Base-by-base conservation (phyloP, 1,140 invertebrate species). In the Pectinophora gossypiella region DNA sequence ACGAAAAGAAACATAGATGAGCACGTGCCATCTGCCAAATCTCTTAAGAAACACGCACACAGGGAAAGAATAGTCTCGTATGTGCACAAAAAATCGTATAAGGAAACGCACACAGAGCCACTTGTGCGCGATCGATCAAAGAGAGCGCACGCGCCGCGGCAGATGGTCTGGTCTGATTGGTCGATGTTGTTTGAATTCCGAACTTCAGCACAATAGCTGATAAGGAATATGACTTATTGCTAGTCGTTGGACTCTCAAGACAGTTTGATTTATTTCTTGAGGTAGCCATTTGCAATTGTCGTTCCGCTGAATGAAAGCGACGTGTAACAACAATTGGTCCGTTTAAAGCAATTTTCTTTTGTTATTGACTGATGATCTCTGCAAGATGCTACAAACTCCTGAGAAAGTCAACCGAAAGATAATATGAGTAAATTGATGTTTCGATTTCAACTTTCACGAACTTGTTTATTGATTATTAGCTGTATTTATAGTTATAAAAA, bases 11-110 rank as follows among this genome's bases (percentile, higher is more conserved):
- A 69, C 67, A 65, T 65, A 49, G 64, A 23, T 35, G 42, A 80
- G 82, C 82, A 85, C 82, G 82, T 82, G 82, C 82, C 82, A 82
- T 85, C 82, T 85, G 82, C 82, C 82, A 84, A 85, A 85, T 85
- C 79, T 80, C 66, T 64, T 69, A 79, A 80, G 75, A 59, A 59
- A 58, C 51, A 38, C 49, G 53, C 61, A 58, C 58, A 72, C 65
- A 66, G 9, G 42, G 12, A 64, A 56, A 48, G 49, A 49, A 61
- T 55, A 56, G 59, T 19, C 19, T 47, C 59, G 54, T 57, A 49
- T 23, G 49, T 15, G 50, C 20, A 54, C 45, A 63, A 64, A 56
- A 68, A 67, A 60, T 54, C 38, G 19, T 54, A 16, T 64, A 61
- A 61, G 59, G 68, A 73, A 57, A 69, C 73, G 57, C 76, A 83